Evolutionary conservation across 2,113 vertebrate genomes (phyloP).

Genomic region (Poeciliopsis retropinna): DNA sequence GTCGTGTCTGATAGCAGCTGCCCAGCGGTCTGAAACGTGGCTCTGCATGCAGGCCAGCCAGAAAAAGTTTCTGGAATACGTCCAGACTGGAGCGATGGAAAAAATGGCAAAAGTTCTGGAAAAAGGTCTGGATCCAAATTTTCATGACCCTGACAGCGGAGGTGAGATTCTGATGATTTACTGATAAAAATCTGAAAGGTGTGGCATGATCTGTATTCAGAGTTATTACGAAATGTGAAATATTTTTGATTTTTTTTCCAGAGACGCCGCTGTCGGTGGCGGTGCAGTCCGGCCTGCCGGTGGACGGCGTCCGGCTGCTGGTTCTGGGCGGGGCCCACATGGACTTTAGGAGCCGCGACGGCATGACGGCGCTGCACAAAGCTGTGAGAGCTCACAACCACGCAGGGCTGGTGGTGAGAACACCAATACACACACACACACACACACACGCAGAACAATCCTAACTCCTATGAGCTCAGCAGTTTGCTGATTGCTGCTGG

Average conservation of each 20-base stretch:
- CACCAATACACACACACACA: neutral
- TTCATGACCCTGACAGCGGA: slow-evolving; percentile 90
- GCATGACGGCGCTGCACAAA: slow-evolving; percentile 88
- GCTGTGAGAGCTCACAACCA: slow-evolving; percentile 88
- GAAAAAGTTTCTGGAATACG: slow-evolving; percentile 91
- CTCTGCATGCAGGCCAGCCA: slow-evolving; percentile 82
- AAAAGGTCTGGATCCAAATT: slow-evolving; percentile 93
- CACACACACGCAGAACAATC: neutral
- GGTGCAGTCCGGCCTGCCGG: slow-evolving; percentile 78
- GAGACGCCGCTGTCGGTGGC: slow-evolving; percentile 89
- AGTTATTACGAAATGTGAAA: neutral
- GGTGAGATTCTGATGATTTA: slow-evolving; percentile 73
- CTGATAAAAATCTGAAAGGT: too few relatives aligned
- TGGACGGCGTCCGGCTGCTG: slow-evolving; percentile 86
- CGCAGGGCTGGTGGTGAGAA: slow-evolving; percentile 83
- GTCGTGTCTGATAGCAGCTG: neutral
- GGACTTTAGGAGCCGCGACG: slow-evolving; percentile 89
- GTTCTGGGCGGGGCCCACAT: slow-evolving; percentile 89
- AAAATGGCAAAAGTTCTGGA: slow-evolving; percentile 89
- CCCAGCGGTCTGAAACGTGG: neutral
- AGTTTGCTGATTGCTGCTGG: too few relatives aligned
- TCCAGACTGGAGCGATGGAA: slow-evolving; percentile 85
- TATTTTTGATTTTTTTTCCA: slow-evolving; percentile 36
- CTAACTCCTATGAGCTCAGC: too few relatives aligned
- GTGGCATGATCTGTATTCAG: too few relatives aligned